Base-by-base conservation (phyloP, 2,113 vertebrate species). In the Labrus mixtus region DNA sequence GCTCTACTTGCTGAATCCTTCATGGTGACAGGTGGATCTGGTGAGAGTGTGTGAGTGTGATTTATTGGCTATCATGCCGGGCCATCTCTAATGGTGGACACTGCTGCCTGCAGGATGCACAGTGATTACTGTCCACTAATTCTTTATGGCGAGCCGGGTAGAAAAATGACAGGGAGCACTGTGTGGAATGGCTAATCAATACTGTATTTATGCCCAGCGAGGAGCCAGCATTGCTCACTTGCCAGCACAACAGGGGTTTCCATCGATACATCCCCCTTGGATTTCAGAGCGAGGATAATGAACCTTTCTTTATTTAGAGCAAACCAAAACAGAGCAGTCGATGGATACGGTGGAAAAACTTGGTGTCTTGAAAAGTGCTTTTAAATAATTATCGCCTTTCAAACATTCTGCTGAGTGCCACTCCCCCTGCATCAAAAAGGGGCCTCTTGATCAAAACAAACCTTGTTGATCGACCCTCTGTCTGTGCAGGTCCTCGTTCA, bases 61-160 rank as follows among this genome's bases (percentile, higher is more conserved):
- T 93, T 88, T 87, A 92, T 90, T 50, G 68, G 63, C 29, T 66
- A 62, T 54, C 75, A 78, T 51, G 76, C 66, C 20, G 50, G 61
- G 81, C 65, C 86, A 73, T 87, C 70, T 89, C 73, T 80, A 90
- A 91, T 86, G 87, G 89, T 76, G 76, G 87, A 91, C 76, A 74
- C 84, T 89, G 83, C 76, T 69, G 89, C 78, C 87, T 90, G 72
- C 84, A 84, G 90, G 88, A 89, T 76, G 77, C 70, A 71, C 85
- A 90, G 91, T 92, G 92, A 94, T 93, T 92, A 90, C 90, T 93
- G 90, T 90, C 93, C 83, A 80, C 90, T 89, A 81, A 87, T 91
- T 89, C 79, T 83, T 91, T 78, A 86, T 63, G 73, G 73, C 33
- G 71, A 84, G 74, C 55, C 1, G 80, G 65, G 60, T 45, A 85